Evolutionary conservation across 2,113 vertebrate genomes (phyloP).

Genomic region (Dicerorhinus sumatrensis): DNA sequence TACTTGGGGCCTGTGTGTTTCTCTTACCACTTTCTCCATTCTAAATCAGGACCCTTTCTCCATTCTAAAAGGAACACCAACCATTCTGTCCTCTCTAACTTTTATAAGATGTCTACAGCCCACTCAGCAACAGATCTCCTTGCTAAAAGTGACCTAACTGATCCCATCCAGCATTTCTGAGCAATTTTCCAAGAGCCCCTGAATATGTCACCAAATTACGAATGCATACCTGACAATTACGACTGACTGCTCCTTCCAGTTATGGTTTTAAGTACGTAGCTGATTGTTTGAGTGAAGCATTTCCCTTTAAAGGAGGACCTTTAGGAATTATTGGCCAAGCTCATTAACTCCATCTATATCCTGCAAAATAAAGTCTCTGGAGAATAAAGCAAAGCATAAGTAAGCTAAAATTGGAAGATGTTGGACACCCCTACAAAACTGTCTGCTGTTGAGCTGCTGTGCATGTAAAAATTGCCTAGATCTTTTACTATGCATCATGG

Average conservation of each 20-base stretch:
- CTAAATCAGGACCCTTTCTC: neutral
- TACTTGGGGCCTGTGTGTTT: neutral
- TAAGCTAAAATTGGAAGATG: neutral
- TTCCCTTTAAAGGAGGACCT: neutral
- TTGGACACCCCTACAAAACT: neutral
- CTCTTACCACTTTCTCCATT: neutral
- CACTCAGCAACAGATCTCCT: neutral
- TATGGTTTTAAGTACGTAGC: neutral
- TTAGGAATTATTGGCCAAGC: neutral
- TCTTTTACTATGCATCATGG: neutral
- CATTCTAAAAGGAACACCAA: neutral
- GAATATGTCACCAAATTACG: neutral
- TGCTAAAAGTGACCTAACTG: neutral
- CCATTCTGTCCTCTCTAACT: neutral
- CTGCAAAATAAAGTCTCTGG: neutral
- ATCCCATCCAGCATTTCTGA: neutral
- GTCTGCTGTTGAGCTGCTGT: neutral
- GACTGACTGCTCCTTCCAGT: neutral
- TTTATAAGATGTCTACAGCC: neutral
- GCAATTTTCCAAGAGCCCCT: neutral
- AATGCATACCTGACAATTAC: neutral
- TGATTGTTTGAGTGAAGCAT: neutral
- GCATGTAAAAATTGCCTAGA: neutral
- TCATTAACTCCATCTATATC: neutral
- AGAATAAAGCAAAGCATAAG: neutral